Conservation (phyloP, 1,140 invertebrate species). For the Papilio polytes region DNA sequence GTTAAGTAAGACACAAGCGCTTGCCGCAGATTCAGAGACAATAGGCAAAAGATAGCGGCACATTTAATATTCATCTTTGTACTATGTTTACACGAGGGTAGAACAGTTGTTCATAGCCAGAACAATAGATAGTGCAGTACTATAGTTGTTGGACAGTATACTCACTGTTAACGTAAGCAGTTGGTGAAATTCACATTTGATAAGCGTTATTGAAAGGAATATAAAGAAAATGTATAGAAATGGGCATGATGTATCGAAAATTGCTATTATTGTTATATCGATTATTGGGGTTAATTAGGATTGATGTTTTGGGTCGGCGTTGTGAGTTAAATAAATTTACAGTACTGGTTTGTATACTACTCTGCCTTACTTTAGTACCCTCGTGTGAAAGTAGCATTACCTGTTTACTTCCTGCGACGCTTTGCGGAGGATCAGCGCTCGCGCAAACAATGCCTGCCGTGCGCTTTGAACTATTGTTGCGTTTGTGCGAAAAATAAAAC, state of each 20-base stretch:
- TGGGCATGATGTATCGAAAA: no score
- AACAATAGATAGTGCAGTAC: not conserved
- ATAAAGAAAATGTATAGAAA: no score
- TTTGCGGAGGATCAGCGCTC: conserved; percentile 13
- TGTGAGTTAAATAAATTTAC: not conserved
- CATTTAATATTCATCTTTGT: conserved; percentile 25
- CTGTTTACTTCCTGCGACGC: conserved; percentile 16
- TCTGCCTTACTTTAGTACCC: not conserved
- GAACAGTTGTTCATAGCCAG: not conserved
- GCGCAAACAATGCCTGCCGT: conserved; percentile 14
- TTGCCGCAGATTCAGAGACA: conserved; percentile 18
- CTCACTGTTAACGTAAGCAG: no score
- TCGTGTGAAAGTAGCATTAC: not conserved
- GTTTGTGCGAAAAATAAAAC: conserved; percentile 5
- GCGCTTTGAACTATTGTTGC: conserved; percentile 17
- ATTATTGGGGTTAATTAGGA: no score
- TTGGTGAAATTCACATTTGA: no score
- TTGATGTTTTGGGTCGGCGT: no score
- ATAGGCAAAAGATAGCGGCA: conserved; percentile 18
- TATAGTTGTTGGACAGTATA: not conserved
- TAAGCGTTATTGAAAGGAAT: no score
- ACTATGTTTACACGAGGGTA: not conserved
- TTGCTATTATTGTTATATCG: no score
- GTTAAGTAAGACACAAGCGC: not conserved
- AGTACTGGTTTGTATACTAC: not conserved